Conservation (phyloP, 2,888 invertebrate species). For the Chrysolina haemoptera region DNA sequence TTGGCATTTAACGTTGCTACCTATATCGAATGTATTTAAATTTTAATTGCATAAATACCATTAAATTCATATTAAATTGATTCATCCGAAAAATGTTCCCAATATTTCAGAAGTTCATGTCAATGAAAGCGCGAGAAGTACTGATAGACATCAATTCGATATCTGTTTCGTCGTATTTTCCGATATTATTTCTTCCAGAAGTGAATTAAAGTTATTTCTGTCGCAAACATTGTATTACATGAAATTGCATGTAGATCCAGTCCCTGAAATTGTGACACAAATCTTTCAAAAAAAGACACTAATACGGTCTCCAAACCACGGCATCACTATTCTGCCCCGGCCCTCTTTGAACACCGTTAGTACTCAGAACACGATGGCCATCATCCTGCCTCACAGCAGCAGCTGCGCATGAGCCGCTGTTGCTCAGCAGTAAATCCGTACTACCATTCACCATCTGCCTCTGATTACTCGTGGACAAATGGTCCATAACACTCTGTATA, state of each 20-base stretch:
- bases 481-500: constrained; percentile 84
- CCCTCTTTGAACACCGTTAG: constrained; percentile 71
- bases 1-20: too few relatives aligned
- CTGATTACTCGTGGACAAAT: constrained; percentile 76
- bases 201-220: too few relatives aligned
- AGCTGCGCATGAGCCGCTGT: constrained; percentile 75
- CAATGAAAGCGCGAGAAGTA: too few relatives aligned
- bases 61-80: too few relatives aligned
- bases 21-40: too few relatives aligned
- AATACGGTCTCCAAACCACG: constrained; percentile 84
- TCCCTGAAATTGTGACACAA: not conserved
- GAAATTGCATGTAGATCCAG: not conserved
- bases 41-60: too few relatives aligned
- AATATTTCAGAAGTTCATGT: too few relatives aligned
- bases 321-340: constrained; percentile 78
- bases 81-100: too few relatives aligned
- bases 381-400: constrained; percentile 76
- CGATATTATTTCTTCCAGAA: too few relatives aligned
- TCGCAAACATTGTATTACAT: not conserved
- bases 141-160: too few relatives aligned
- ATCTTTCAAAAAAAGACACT: constrained; percentile 54
- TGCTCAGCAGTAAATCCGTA: constrained; percentile 71
- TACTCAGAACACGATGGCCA: constrained; percentile 67
- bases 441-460: constrained; percentile 70
- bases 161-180: too few relatives aligned